Evolutionary conservation across 1,140 invertebrate genomes (phyloP).

Genomic region (Chironomus striatipennis): DNA sequence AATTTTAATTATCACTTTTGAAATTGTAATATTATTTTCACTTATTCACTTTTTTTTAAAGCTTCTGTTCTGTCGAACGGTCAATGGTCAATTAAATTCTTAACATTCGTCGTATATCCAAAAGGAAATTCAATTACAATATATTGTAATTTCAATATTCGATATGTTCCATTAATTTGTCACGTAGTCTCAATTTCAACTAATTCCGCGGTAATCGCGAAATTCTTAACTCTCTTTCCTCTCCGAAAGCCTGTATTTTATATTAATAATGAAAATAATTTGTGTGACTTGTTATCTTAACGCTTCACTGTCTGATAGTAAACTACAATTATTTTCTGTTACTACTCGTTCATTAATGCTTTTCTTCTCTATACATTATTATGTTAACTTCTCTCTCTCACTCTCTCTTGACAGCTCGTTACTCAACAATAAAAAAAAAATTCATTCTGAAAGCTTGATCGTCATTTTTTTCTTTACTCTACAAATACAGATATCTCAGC

Average conservation of each 20-base stretch:
- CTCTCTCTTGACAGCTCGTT: not conserved
- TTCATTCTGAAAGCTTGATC: too few species aligned
- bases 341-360: not conserved
- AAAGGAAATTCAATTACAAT: not conserved
- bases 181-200: not conserved
- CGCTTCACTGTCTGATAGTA: not conserved
- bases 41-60: not conserved
- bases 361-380: not conserved
- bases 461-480: too few species aligned
- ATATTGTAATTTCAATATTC: not conserved
- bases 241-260: too few species aligned
- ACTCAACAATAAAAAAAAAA: too few species aligned
- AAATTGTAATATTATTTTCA: not conserved
- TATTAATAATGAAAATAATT: not conserved
- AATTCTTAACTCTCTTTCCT: not conserved
- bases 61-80: not conserved
- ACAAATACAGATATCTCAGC: too few species aligned
- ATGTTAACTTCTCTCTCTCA: too few species aligned
- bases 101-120: not conserved
- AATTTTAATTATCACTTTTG: not conserved
- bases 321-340: conserved; percentile 1
- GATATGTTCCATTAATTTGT: not conserved
- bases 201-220: conserved; percentile 3
- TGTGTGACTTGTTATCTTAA: not conserved
- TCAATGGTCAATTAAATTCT: conserved; percentile 13